Evolutionary conservation across 2,113 vertebrate genomes (phyloP), one percentile per base, ranked within the genome.

Genomic region (Illadopsis cleaveri): DNA sequence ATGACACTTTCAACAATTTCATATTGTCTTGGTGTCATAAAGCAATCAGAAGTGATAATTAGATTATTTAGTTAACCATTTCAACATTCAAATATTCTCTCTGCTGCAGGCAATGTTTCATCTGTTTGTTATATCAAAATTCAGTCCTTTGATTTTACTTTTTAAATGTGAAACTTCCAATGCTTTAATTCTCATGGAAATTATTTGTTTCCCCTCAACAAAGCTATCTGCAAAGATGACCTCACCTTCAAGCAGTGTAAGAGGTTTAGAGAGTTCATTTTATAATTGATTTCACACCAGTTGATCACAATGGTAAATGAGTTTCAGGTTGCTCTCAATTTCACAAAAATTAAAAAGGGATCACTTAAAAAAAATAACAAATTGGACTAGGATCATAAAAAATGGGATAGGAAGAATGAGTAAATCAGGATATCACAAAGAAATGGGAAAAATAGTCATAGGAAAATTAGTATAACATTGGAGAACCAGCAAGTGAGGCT

Each of bases 241-340:
- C 93, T 91, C 84, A 94, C 94, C 90, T 81, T 95, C 95, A 96
- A 97, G 84, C 95, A 97, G 81, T 65, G 2, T 37, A 84, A 75
- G 56, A 94, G 53, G 57, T 64, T 95, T 88, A 75, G 71, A 93
- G 48, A 94, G 69, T 93, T 95, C 61, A 92, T 77, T 91, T 90
- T 85, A 25, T 88, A 91, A 96, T 53, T 82, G 92, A 93, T 95
- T 92, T 96, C 76, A 95, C 84, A 96, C 94, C 97, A 97, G 72
- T 61, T 95, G 86, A 92, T 96, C 94, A 97, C 98, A 98, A 95
- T 98, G 98, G 98, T 98, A 98, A 98, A 98, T 98, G 98, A 97
- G 91, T 97, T 98, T 98, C 98, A 98, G 95, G 96, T 95, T 92
- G 93, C 93, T 96, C 89, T 96, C 78, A 95, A 78, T 89, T 90